Percentiles rank a stretch among this genome's conserved stretches.
Evolutionary conservation across 2,113 vertebrate species (phyloP).

Genomic region (Porphyrio hochstetteri): DNA sequence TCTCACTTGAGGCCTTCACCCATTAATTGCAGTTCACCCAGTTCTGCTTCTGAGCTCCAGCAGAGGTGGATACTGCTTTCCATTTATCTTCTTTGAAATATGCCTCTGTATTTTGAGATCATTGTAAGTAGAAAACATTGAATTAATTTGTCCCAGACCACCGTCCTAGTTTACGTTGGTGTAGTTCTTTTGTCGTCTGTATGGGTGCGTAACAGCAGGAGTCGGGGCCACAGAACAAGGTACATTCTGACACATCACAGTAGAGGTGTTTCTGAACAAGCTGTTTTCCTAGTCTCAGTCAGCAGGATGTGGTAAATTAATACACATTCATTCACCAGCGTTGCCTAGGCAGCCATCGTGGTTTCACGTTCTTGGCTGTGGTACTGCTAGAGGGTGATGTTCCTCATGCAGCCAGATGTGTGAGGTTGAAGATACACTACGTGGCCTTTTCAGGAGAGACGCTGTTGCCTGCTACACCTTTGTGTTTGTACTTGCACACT

Average conservation of each 20-base stretch:
- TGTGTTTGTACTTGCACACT: background rate
- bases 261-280: background rate
- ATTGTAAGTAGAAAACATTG: constrained; percentile 28
- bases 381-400: background rate
- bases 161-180: background rate
- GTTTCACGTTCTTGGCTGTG: background rate
- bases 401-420: background rate
- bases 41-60: constrained; percentile 41
- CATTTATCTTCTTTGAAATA: constrained; percentile 55
- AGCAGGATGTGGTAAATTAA: background rate
- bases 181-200: constrained; percentile 9
- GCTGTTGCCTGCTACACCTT: background rate
- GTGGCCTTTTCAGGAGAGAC: background rate
- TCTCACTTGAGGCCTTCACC: constrained; percentile 27
- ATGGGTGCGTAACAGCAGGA: background rate
- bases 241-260: background rate
- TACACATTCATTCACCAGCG: background rate
- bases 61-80: constrained; percentile 58
- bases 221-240: background rate
- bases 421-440: background rate
- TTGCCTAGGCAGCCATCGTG: background rate
- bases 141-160: background rate
- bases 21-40: constrained; percentile 51
- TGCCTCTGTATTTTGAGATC: constrained; percentile 29
- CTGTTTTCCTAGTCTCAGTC: background rate